Percentiles rank a stretch among this genome's conserved stretches.
Conservation (phyloP, 2,113 vertebrate genomes). For the Madoqua kirkii region DNA sequence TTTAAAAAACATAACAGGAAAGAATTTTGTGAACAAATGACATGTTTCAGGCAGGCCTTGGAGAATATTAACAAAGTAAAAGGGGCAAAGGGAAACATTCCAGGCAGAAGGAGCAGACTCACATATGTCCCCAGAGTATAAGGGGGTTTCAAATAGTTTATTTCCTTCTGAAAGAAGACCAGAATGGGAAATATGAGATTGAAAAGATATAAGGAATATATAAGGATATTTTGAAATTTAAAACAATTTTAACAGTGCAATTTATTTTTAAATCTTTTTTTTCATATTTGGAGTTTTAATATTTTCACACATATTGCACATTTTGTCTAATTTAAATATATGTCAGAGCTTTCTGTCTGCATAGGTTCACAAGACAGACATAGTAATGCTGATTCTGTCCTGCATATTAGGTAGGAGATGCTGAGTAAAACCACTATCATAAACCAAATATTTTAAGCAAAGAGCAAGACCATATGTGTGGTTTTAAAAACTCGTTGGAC, state of each 20-base stretch:
- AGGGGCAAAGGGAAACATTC: not conserved
- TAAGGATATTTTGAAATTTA: not conserved
- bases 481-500: not conserved
- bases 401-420: not conserved
- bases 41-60: not conserved
- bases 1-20: not conserved
- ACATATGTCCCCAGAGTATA: not conserved
- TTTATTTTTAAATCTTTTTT: not conserved
- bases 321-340: conserved; percentile 8
- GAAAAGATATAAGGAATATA: not conserved
- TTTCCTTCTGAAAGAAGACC: not conserved
- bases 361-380: not conserved
- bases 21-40: not conserved
- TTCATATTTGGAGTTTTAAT: not conserved
- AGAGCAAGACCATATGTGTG: not conserved
- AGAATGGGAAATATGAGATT: not conserved
- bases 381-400: not conserved
- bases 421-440: not conserved
- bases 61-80: not conserved
- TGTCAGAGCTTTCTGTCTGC: not conserved
- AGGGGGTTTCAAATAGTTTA: not conserved
- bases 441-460: not conserved
- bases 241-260: not conserved
- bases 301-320: not conserved
- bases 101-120: not conserved